Evolutionary conservation across 2,113 vertebrate species (phyloP).

Genomic region (Theropithecus gelada): DNA sequence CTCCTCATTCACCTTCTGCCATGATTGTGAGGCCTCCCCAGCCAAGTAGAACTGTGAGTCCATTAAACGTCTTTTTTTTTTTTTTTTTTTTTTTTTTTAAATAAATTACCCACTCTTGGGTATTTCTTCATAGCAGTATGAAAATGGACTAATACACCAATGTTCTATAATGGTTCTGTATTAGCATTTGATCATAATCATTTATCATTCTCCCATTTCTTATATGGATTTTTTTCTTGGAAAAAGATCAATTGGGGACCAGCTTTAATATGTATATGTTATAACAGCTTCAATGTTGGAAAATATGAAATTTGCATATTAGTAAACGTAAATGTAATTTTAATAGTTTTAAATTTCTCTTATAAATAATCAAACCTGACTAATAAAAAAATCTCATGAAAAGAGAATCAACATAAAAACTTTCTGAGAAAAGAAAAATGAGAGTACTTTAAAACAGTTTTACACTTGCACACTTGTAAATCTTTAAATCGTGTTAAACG

Average conservation of each 20-base stretch:
- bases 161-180: not conserved
- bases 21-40: no score
- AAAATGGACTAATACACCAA: no score
- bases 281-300: not conserved
- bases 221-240: not conserved
- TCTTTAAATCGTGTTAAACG: not conserved
- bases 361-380: not conserved
- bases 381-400: not conserved
- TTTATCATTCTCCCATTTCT: not conserved
- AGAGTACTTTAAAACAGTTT: not conserved
- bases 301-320: not conserved
- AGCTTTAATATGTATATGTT: not conserved
- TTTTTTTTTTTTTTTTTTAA: no score
- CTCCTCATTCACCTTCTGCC: no score
- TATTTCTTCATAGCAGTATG: no score
- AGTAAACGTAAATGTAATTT: not conserved
- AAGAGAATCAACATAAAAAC: not conserved
- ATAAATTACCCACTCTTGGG: no score
- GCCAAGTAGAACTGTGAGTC: no score
- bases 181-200: slow-evolving; percentile 1
- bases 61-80: no score
- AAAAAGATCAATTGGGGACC: not conserved
- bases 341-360: not conserved
- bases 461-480: not conserved
- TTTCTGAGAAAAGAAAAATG: not conserved